Conservation (phyloP, 2,113 vertebrate genomes). For the Actenoides hombroni region DNA sequence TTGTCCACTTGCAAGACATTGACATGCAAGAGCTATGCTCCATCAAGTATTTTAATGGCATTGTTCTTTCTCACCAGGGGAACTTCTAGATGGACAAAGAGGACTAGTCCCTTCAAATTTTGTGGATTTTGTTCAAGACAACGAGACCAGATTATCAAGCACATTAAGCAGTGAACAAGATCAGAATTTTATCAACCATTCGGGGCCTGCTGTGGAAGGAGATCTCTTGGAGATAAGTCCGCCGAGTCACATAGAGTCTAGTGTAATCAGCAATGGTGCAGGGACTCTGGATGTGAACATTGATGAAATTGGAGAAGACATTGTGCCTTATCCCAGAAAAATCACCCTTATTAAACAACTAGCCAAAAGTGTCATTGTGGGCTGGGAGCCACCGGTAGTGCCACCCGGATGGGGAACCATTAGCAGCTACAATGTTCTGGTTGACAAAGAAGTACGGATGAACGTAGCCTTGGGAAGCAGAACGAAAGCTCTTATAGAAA, state of each 20-base stretch:
- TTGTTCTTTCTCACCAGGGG: constrained; percentile 75
- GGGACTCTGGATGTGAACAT: constrained; percentile 87
- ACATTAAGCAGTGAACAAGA: constrained; percentile 81
- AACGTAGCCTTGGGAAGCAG: constrained; percentile 86
- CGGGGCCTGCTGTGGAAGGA: constrained; percentile 13
- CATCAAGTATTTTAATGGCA: not conserved
- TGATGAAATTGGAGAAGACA: constrained; percentile 93
- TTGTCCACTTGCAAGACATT: not conserved
- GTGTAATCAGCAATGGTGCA: constrained; percentile 78
- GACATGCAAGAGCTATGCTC: accelerated
- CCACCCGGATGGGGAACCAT: constrained; percentile 90
- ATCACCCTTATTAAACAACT: constrained; percentile 98
- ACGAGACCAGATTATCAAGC: constrained; percentile 72
- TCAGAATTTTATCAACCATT: constrained; percentile 77
- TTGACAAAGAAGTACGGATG: constrained; percentile 90
- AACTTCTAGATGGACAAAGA: constrained; percentile 92
- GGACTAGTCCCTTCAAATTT: constrained; percentile 98
- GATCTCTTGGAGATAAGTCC: constrained; percentile 77
- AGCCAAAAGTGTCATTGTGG: constrained; percentile 96
- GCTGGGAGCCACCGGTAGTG: constrained; percentile 93
- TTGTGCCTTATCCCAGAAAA: constrained; percentile 96
- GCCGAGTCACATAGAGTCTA: constrained; percentile 53
- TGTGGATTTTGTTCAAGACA: constrained; percentile 93
- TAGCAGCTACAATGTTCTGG: constrained; percentile 92
- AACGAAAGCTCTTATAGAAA: constrained; percentile 93